phyloP scores from a whole-genome alignment of 2,797 vertebrate species.

The Propithecus deckenii region DNA sequence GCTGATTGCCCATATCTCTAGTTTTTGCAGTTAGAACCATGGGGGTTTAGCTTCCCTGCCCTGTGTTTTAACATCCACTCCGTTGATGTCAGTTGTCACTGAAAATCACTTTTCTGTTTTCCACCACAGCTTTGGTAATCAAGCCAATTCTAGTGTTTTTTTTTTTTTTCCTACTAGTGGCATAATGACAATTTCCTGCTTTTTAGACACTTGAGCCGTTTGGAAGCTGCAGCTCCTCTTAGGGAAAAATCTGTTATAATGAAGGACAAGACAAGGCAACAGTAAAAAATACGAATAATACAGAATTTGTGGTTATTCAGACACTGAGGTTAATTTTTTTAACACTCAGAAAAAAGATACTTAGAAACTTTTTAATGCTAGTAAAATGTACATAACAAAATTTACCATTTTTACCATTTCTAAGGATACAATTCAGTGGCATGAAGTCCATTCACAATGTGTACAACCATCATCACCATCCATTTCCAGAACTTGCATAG shows the following conservation, averaged over 20 bases:
- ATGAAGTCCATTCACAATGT: not conserved
- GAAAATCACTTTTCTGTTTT: not conserved
- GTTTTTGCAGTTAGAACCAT: not conserved
- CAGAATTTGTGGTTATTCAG: not conserved
- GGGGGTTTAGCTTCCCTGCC: not conserved
- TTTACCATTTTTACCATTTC: not conserved
- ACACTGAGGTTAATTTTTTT: not conserved
- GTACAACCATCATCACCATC: not conserved
- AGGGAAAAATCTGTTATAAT: not conserved
- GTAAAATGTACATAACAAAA: not conserved
- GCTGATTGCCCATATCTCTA: constrained; percentile 42
- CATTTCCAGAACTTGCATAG: not conserved
- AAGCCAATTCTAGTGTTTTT: not conserved
- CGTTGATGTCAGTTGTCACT: not conserved
- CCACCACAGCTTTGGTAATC: not conserved
- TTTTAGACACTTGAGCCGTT: not conserved
- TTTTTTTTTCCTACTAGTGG: not conserved
- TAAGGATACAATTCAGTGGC: not conserved
- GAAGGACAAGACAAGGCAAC: not conserved
- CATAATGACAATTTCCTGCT: not conserved
- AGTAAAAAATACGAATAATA: not conserved
- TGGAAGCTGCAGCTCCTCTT: not conserved
- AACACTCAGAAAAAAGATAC: not conserved
- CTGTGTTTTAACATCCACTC: not conserved
- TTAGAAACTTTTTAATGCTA: not conserved